phyloP scores from a whole-genome alignment of 2,797 vertebrate species.

The Pelobates cultripes region DNA sequence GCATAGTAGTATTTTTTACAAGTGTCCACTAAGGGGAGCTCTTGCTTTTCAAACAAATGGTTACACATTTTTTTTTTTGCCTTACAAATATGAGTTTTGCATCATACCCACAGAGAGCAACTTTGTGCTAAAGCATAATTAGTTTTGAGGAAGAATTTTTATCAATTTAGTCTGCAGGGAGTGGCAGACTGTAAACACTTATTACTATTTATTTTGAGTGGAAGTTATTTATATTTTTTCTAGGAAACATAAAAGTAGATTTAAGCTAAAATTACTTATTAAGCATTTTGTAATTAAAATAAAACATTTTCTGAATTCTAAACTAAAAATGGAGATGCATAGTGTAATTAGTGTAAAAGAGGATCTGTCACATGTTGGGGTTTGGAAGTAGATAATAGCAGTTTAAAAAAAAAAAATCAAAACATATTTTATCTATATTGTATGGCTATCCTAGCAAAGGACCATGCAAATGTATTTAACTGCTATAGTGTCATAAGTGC shows the following conservation, averaged over 20 bases:
- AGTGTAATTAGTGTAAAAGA: too few relatives aligned
- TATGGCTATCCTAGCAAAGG: too few relatives aligned
- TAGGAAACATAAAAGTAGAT: neutral
- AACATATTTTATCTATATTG: too few relatives aligned
- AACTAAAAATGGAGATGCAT: too few relatives aligned
- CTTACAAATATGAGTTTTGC: slow-evolving; percentile 17
- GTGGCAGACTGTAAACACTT: slow-evolving; percentile 67
- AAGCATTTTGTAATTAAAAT: neutral
- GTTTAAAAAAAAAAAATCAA: too few relatives aligned
- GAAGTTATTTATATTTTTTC: slow-evolving; percentile 56
- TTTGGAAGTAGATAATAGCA: too few relatives aligned
- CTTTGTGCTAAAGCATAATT: slow-evolving; percentile 69
- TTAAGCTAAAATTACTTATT: neutral
- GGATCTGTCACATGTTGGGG: too few relatives aligned
- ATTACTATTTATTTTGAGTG: slow-evolving; percentile 66
- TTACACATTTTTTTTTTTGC: neutral
- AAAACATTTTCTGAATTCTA: too few relatives aligned
- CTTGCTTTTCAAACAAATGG: slow-evolving; percentile 36
- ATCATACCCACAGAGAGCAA: slow-evolving; percentile 55
- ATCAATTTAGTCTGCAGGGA: slow-evolving; percentile 69
- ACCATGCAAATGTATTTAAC: too few relatives aligned
- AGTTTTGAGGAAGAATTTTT: slow-evolving; percentile 69
- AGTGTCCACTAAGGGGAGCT: slow-evolving; percentile 68
- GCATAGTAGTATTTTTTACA: slow-evolving; percentile 2
- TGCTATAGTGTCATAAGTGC: too few relatives aligned